phyloP scores from a whole-genome alignment of 2,888 invertebrate species.

The Tenodera sinensis region DNA sequence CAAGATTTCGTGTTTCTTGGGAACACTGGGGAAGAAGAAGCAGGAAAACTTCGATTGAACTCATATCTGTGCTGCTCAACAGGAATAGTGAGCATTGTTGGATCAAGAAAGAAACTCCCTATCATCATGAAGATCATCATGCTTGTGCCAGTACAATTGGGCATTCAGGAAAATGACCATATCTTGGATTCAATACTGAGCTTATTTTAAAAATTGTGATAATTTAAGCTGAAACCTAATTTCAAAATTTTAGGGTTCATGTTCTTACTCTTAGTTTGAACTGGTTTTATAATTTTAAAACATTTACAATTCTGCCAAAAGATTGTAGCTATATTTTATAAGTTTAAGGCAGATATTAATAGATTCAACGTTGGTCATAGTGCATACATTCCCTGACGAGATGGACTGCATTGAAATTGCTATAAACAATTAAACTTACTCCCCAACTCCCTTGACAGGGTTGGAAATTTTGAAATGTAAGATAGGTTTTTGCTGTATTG shows the following conservation, averaged over 20 bases:
- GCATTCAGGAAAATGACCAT: background rate
- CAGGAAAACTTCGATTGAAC: background rate
- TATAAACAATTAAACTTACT: background rate
- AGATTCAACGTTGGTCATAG: background rate
- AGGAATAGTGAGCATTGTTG: background rate
- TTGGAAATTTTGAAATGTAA: background rate
- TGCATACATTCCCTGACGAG: background rate
- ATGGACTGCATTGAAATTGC: background rate
- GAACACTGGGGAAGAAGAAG: background rate
- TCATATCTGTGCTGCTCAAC: background rate
- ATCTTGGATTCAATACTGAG: background rate
- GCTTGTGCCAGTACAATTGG: background rate
- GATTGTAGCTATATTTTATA: background rate
- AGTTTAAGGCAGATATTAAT: background rate
- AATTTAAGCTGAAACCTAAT: background rate
- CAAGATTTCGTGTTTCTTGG: background rate
- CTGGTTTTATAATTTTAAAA: background rate
- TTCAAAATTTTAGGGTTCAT: background rate
- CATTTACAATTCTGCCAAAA: background rate
- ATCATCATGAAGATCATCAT: background rate
- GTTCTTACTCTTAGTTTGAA: background rate
- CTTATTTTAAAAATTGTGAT: background rate
- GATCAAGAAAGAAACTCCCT: background rate
- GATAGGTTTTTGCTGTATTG: background rate
- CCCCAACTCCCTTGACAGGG: background rate